Evolutionary conservation across 2,888 invertebrate genomes (phyloP).

Genomic region (Scrobipalpa atriplicella): DNA sequence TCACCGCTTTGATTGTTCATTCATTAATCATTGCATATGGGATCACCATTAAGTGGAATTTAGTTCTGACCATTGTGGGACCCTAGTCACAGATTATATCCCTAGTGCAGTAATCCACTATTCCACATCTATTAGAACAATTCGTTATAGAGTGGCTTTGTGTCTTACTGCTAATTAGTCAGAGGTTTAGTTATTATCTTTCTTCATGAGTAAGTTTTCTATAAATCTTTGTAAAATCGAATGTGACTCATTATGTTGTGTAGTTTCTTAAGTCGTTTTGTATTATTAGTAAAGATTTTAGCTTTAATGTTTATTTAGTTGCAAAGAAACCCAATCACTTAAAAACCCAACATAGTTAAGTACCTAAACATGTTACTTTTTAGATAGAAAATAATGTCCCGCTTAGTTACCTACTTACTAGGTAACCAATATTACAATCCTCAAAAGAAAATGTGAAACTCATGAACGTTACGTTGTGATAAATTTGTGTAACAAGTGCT

Average conservation of each 20-base stretch:
- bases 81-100: no score
- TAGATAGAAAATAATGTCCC: neutral
- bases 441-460: neutral
- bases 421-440: neutral
- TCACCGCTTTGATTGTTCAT: constrained; percentile 49
- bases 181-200: neutral
- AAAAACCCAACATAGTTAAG: no score
- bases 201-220: neutral
- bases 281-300: no score
- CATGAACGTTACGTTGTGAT: neutral
- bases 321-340: no score
- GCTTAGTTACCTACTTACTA: neutral
- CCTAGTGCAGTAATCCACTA: neutral
- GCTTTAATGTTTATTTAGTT: no score
- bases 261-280: no score
- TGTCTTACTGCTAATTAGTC: constrained; percentile 8
- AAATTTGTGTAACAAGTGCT: neutral
- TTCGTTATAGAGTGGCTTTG: constrained; percentile 2
- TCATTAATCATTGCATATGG: constrained; percentile 39
- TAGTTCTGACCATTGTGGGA: constrained; percentile 3
- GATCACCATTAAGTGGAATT: constrained; percentile 5
- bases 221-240: neutral
- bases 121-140: constrained; percentile 17
- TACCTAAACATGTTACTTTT: no score
- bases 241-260: no score